phyloP scores from a whole-genome alignment of 2,113 vertebrate genomes.

The Sylvilagus bachmani region DNA sequence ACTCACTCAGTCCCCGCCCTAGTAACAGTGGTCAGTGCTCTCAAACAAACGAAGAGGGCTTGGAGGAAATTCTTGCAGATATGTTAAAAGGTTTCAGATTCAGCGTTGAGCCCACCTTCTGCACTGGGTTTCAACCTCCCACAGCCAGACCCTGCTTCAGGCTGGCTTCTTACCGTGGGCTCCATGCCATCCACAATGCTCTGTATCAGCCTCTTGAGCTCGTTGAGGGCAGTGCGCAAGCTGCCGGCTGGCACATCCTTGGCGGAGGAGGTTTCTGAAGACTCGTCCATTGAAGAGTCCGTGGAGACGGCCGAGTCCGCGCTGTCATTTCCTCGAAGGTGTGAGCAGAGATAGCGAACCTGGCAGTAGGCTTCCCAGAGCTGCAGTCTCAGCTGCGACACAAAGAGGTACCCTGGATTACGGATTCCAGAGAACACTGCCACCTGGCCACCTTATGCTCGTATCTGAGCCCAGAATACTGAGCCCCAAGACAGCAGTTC shows the following conservation, averaged over 20 bases:
- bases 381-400: constrained; percentile 94
- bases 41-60: not conserved
- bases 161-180: constrained; percentile 91
- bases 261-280: constrained; percentile 97
- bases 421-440: not conserved
- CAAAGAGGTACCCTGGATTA: constrained; percentile 48
- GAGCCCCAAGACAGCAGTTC: not conserved
- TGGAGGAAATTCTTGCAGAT: not conserved
- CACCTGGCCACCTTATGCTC: not conserved
- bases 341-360: constrained; percentile 96
- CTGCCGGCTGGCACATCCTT: constrained; percentile 97
- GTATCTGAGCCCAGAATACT: not conserved
- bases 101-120: not conserved
- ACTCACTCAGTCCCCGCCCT: not conserved
- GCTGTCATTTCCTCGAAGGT: constrained; percentile 97
- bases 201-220: constrained; percentile 97
- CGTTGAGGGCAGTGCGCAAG: constrained; percentile 93
- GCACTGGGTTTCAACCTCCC: not conserved
- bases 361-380: constrained; percentile 99
- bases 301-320: constrained; percentile 98
- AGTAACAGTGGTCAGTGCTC: not conserved
- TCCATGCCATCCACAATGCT: constrained; percentile 96
- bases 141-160: not conserved
- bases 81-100: not conserved
- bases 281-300: constrained; percentile 99